Percentiles rank a stretch among this genome's conserved stretches.
These are phyloP conservation scores for Limnodromus scolopaceus DNA, from an alignment of 2,797 vertebrate species.

Conservation along the genomic window DNA sequence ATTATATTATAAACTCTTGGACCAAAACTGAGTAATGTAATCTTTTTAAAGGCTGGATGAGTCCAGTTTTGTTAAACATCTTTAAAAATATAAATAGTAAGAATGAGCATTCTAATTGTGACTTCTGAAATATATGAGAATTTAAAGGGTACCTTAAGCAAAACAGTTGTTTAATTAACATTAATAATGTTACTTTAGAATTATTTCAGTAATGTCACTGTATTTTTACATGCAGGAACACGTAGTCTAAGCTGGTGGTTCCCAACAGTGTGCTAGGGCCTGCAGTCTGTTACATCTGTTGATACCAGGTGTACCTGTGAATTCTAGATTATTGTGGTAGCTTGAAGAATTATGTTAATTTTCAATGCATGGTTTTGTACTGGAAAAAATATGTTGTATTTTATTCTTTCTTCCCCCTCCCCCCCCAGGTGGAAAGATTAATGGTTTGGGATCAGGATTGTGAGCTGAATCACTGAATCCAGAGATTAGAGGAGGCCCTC, in stretches of 20 bases:
- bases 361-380: background rate
- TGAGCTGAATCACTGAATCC: background rate
- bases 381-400: background rate
- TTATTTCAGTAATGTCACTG: background rate
- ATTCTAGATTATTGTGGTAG: background rate
- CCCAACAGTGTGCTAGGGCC: background rate
- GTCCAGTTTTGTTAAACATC: background rate
- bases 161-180: background rate
- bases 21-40: background rate
- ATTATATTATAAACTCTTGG: background rate
- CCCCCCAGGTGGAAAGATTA: background rate
- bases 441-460: background rate
- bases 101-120: background rate
- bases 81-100: background rate
- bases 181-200: background rate
- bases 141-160: background rate
- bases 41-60: background rate
- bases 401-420: background rate
- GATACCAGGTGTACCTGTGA: background rate
- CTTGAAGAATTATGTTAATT: background rate
- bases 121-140: background rate
- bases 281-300: background rate
- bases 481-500: background rate
- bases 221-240: background rate
- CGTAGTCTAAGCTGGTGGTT: background rate